Evolutionary conservation across 1,140 invertebrate genomes (phyloP).

Genomic region (Leptinotarsa texana): DNA sequence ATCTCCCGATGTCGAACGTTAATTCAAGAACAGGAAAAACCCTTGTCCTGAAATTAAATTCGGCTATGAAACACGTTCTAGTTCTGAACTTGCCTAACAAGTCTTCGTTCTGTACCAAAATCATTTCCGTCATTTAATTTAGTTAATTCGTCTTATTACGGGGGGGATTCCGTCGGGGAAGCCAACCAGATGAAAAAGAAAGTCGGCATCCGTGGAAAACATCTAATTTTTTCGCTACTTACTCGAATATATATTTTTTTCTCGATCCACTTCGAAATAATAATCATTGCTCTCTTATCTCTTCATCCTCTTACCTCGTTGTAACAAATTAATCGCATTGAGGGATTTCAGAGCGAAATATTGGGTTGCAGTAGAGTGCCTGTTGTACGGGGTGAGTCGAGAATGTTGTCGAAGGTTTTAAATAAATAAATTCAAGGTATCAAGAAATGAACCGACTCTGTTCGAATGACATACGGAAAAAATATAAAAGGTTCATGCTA

Average conservation of each 20-base stretch:
- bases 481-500: too few species aligned
- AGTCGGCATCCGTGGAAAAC: conserved; percentile 6
- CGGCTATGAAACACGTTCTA: conserved; percentile 1
- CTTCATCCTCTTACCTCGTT: conserved; percentile 21
- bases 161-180: background rate
- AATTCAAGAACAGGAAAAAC: background rate
- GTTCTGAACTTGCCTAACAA: background rate
- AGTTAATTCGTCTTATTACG: background rate
- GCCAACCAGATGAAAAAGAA: background rate
- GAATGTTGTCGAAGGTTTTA: too few species aligned
- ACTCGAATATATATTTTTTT: conserved; percentile 14
- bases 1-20: background rate
- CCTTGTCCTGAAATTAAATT: background rate
- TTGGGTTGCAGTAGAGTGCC: background rate
- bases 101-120: background rate
- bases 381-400: too few species aligned
- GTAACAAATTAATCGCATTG: conserved; percentile 23
- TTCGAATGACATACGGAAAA: too few species aligned
- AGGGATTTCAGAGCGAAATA: conserved; percentile 10
- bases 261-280: conserved; percentile 19
- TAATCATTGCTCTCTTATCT: conserved; percentile 23
- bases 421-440: too few species aligned
- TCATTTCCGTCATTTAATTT: conserved; percentile 6
- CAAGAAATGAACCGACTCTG: too few species aligned
- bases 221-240: conserved; percentile 4